These are phyloP conservation scores for Limnothrissa miodon DNA, from an alignment of 2,113 vertebrate genomes.

Conservation along the genomic window DNA sequence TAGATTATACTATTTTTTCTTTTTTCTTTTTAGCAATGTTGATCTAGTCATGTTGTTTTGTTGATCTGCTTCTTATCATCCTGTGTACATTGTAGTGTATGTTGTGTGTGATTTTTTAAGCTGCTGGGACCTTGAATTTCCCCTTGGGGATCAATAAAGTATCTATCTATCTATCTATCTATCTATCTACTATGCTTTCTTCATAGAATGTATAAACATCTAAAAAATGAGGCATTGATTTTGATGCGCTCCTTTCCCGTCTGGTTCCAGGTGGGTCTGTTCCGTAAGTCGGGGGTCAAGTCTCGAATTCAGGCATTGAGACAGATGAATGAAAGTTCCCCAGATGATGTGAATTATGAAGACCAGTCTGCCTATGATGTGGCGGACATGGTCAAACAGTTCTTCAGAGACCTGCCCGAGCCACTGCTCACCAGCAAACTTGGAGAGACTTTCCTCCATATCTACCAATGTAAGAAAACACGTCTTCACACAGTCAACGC, in stretches of 20 bases:
- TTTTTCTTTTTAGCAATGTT: too few species aligned
- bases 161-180: too few species aligned
- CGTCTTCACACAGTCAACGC: neutral
- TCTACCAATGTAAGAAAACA: slow-evolving; percentile 89
- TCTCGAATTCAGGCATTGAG: slow-evolving; percentile 93
- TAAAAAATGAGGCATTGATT: neutral
- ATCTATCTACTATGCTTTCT: too few species aligned
- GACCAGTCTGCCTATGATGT: slow-evolving; percentile 96
- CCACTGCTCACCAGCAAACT: slow-evolving; percentile 95
- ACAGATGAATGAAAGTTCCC: slow-evolving; percentile 91
- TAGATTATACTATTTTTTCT: too few species aligned
- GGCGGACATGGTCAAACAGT: slow-evolving; percentile 98
- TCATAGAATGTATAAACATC: too few species aligned
- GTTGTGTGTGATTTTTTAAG: too few species aligned
- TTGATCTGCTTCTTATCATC: too few species aligned
- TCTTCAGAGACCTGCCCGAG: slow-evolving; percentile 94
- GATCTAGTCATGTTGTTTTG: too few species aligned
- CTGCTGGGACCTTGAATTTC: too few species aligned
- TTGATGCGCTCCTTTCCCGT: neutral
- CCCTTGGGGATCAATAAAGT: too few species aligned
- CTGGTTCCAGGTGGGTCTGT: slow-evolving; percentile 85
- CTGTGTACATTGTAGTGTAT: too few species aligned
- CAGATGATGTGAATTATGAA: slow-evolving; percentile 89
- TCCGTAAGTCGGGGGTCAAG: slow-evolving; percentile 96
- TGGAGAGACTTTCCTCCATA: slow-evolving; percentile 95